Evolutionary conservation across 2,888 invertebrate species (phyloP), one percentile per base, ranked within the genome.

Genomic region (Tinea trinotella): DNA sequence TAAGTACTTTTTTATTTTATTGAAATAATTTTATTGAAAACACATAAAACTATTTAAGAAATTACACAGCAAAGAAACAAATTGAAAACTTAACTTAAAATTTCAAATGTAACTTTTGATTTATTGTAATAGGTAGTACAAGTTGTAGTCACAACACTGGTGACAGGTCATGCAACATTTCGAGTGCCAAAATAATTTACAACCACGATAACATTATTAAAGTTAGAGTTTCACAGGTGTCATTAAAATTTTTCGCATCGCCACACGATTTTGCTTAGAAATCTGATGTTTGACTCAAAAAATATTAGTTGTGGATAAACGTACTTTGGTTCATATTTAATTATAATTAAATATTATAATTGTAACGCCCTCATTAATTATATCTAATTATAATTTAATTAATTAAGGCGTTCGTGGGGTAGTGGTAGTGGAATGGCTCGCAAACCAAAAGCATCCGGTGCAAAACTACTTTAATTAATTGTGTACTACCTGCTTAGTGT

Each of bases 101-200:
- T n/a, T 40, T 3, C n/a, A 40, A 15, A 40, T 30, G 3, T 30
- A 30, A 30, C 30, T 30, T 22, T 35, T 12, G 40, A 40, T 40
- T 40, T 40, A 40, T 40, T n/a, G 40, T n/a, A 40, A 15, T 40
- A 15, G 13, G 40, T 40, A 40, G 40, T 40, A 40, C n/a, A n/a
- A 40, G 30, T 12, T 40, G 13, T 40, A 15, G 40, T 40, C 5
- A 40, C 13, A 40, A 40, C 40, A 40, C 2, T n/a, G 7, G 40
- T 15, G 12, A 40, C 40, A 40, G 7, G 40, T 40, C 40, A 40
- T 12, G 40, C 40, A 15, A 40, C 15, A 13, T 40, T 40, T 40
- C 40, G 40, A 40, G 40, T 40, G 40, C 40, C n/a, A 40, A 40
- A 40, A 15, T 40, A 40, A 40, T 30, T 30, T 30, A 30, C 30